Percentiles rank a stretch among this genome's conserved stretches.
These are phyloP conservation scores for Rattus rattus DNA, from an alignment of 2,113 vertebrate genomes.

Conservation along the genomic window DNA sequence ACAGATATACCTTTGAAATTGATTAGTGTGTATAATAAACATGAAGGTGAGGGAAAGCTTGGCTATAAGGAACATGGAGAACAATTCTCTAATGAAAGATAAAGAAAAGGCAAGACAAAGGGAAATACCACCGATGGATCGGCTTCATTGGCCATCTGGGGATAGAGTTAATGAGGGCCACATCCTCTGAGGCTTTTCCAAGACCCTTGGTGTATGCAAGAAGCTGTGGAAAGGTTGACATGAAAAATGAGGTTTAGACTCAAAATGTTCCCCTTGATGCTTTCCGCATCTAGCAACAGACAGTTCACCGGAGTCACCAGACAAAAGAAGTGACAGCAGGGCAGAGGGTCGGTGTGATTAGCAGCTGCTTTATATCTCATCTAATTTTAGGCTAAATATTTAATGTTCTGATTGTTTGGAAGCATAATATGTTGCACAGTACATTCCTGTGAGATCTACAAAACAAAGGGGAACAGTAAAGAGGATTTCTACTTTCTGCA, in stretches of 20 bases:
- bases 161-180: constrained; percentile 7
- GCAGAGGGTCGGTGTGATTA: constrained; percentile 29
- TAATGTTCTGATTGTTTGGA: constrained; percentile 23
- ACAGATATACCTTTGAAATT: background rate
- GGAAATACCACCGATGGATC: background rate
- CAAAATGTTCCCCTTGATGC: constrained; percentile 28
- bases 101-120: constrained; percentile 57
- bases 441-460: constrained; percentile 39
- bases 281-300: constrained; percentile 12
- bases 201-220: background rate
- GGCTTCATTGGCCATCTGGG: constrained; percentile 6
- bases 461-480: background rate
- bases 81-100: background rate
- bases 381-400: constrained; percentile 50
- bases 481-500: constrained; percentile 24
- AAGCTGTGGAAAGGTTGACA: constrained; percentile 47
- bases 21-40: background rate
- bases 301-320: constrained; percentile 26
- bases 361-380: constrained; percentile 52
- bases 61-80: background rate
- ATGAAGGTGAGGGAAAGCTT: background rate
- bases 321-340: background rate
- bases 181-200: background rate
- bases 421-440: background rate
- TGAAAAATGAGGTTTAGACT: constrained; percentile 49